Evolutionary conservation across 2,797 vertebrate species (phyloP).

Genomic region (Microctenopoma stevenorrisi): DNA sequence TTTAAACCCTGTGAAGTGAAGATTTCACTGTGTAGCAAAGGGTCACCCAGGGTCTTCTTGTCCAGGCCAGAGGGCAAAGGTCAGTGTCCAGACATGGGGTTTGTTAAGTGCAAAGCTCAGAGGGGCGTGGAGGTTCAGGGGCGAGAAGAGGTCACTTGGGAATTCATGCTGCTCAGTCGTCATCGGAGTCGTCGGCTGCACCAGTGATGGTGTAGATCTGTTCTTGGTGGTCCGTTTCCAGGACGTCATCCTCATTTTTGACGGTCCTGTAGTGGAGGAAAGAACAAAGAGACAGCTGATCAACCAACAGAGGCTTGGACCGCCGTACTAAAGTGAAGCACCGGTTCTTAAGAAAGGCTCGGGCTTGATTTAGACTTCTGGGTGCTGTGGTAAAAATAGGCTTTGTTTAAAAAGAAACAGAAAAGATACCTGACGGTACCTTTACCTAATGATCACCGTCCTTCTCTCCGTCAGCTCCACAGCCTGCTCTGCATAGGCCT

Average conservation of each 20-base stretch:
- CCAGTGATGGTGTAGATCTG: constrained; percentile 81
- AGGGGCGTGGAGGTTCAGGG: constrained; percentile 61
- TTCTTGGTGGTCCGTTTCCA: constrained; percentile 79
- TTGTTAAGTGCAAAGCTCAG: constrained; percentile 71
- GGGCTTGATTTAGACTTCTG: constrained; percentile 4
- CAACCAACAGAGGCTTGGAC: not conserved
- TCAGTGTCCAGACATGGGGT: constrained; percentile 74
- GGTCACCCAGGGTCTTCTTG: constrained; percentile 66
- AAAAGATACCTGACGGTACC: constrained; percentile 52
- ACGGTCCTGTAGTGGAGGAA: constrained; percentile 72
- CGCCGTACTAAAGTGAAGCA: not conserved
- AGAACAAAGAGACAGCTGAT: not conserved
- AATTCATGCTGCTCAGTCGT: constrained; percentile 66
- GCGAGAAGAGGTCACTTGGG: constrained; percentile 56
- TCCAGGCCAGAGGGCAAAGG: constrained; percentile 74
- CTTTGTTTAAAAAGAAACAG: constrained; percentile 17
- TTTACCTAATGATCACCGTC: constrained; percentile 86
- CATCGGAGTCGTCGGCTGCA: constrained; percentile 77
- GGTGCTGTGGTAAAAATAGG: not conserved
- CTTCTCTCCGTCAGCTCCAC: constrained; percentile 84
- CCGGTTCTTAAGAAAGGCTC: not conserved
- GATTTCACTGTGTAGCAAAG: constrained; percentile 47
- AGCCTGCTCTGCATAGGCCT: constrained; percentile 74
- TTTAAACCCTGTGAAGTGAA: constrained; percentile 44
- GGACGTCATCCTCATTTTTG: constrained; percentile 79